Base-by-base conservation (phyloP, 64 coral and sea anemone species). In the Cladopsammia gracilis region DNA sequence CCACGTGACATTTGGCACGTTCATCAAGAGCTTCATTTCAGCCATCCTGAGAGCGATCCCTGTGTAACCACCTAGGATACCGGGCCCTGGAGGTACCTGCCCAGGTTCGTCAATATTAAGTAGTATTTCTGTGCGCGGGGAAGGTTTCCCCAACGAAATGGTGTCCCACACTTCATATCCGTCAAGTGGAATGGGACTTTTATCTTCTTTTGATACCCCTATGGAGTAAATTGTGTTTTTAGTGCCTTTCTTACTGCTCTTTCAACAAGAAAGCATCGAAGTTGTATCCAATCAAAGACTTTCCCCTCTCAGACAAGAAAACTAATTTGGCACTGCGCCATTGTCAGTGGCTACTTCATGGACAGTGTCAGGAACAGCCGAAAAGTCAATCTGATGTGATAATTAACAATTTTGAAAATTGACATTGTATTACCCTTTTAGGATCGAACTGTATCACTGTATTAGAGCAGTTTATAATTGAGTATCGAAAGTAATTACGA, bases 1-100 rank as follows among this genome's bases (percentile, higher is more conserved):
- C 94, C 94, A 96, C 19, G 89, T 92, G n/a, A 75, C 15, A 61
- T 96, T 96, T 20, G 83, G 76, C 4, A 96, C 94, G 10, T 86
- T 77, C 22, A 95, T 53, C 42, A 95, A 58, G 4, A 95, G 45
- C 48, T 95, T 95, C 93, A 96, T 96, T 6, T 88, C 69, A 15
- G 62, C 89, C 74, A 88, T 26, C 48, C 94, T 75, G 19, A 96
- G 76, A 57, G 89, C 94, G 52, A 54, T 2, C 52, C 52, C 52
- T 54, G 52, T 54, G 52, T 54, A 54, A 54, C 52, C 52, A 54
- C 52, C 52, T 54, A 54, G 52, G 52, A 54, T 54, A 54, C 52
- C 52, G 52, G 52, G 52, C 11, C 52, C 52, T 7, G 52, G 52
- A 25, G 50, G 7, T 1, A 11, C 79, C 14, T 62, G 1, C 4